Base-by-base conservation (phyloP, 2,113 vertebrate species). In the Myotis lucifugus region DNA sequence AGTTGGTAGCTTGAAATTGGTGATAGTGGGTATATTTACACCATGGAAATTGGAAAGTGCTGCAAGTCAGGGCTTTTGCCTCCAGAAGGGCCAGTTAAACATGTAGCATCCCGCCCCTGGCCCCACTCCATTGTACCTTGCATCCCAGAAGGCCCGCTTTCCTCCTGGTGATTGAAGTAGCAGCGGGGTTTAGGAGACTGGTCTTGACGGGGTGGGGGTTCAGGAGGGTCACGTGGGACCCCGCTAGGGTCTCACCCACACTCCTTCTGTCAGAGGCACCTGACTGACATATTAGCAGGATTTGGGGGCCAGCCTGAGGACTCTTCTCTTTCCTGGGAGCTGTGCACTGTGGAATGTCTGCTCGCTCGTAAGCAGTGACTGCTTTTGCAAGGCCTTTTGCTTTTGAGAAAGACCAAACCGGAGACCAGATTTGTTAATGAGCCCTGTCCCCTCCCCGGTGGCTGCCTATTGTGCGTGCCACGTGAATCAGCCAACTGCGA, bases 401-500 rank as follows among this genome's bases (percentile, higher is more conserved):
- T 85, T 92, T 92, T 61, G 42, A 89, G 67, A 84, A 91, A 85
- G 84, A 66, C 17, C 32, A 37, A 86, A 66, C n/a, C 64, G 12
- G 40, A 59, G 70, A 61, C 37, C 50, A 59, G 25, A 50, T 87
- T 76, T 70, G 37, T 79, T 89, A 46, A 86, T 82, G 66, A 86
- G n/a, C 8, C 4, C 27, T 37, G 0, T 70, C 90, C 73, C 0
- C 0, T 78, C 29, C 56, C 27, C 10, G 18, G 82, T 87, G 74
- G 34, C 88, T 64, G 48, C 91, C 72, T 72, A 0, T 93, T 85
- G 54, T 79, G 81, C 89, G 21, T 37, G 50, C 56, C 83, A 3
- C 56, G 32, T 77, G 90, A 96, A 96, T 76, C 79, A 83, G 37
- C 6, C 5, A 3, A 21, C 42, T 86, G 37, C 64, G 87, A 95